Evolutionary conservation across 2,797 vertebrate genomes (phyloP).

Genomic region (Miichthys miiuy): DNA sequence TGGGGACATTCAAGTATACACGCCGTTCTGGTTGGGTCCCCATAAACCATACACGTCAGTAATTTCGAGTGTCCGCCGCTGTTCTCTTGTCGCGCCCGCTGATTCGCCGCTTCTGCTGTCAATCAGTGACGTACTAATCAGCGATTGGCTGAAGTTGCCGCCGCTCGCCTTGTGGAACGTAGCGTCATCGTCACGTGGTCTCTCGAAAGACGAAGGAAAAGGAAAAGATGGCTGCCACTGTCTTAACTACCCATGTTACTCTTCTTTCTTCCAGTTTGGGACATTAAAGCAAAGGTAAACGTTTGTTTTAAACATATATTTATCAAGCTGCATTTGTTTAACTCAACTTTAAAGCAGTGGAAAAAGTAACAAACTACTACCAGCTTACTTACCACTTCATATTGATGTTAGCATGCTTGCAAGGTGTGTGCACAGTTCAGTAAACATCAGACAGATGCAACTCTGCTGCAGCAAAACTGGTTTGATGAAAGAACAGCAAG

Average conservation of each 20-base stretch:
- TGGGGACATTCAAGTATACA: not conserved
- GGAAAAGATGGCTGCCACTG: slow-evolving; percentile 30
- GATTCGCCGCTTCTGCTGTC: not conserved
- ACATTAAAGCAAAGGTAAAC: slow-evolving; percentile 46
- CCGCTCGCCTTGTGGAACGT: rapidly evolving
- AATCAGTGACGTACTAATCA: rapidly evolving
- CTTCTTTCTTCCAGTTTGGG: not conserved
- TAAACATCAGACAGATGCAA: not conserved
- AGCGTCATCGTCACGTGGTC: not conserved
- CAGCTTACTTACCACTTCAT: not conserved
- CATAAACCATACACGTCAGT: slow-evolving; percentile 12
- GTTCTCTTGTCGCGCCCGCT: not conserved
- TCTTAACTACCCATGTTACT: not conserved
- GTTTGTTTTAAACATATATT: not conserved
- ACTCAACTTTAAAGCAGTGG: rapidly evolving
- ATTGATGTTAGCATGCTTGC: slow-evolving; percentile 25
- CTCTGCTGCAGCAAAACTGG: not conserved
- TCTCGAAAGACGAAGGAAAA: rapidly evolving
- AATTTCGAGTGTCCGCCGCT: not conserved
- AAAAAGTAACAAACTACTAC: not conserved
- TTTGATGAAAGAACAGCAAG: not conserved
- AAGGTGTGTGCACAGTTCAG: not conserved
- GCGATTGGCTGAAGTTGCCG: not conserved
- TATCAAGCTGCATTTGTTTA: too few species aligned
- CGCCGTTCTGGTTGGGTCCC: slow-evolving; percentile 8